Evolutionary conservation across 2,888 invertebrate species (phyloP).

Genomic region (Hypercompe scribonia): DNA sequence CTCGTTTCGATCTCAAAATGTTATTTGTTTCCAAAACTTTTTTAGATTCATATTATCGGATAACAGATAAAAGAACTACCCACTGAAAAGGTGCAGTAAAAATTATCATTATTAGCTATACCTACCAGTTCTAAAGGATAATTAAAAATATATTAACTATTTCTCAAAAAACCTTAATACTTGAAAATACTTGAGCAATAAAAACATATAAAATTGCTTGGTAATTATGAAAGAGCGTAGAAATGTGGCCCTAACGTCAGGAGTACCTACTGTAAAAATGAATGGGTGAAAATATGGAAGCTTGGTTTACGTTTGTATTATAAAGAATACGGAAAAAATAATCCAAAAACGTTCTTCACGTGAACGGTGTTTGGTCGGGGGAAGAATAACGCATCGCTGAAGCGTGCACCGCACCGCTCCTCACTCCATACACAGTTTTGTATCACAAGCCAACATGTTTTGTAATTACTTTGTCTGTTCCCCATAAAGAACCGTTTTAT

Average conservation of each 20-base stretch:
- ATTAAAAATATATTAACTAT: neutral
- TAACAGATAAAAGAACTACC: neutral
- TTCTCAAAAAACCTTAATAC: neutral
- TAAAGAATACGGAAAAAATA: neutral
- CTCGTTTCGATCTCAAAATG: neutral
- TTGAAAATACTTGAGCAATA: neutral
- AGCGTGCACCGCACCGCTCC: conserved; percentile 43
- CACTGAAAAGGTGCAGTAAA: neutral
- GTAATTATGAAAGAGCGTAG: neutral
- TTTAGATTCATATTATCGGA: neutral
- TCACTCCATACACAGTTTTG: conserved; percentile 12
- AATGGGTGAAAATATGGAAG: neutral
- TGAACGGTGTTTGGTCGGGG: conserved; percentile 67
- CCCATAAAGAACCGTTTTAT: conserved; percentile 20
- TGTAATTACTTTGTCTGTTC: conserved; percentile 27
- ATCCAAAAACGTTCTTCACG: neutral
- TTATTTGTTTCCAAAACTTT: neutral
- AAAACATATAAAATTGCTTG: neutral
- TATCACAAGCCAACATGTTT: conserved; percentile 20
- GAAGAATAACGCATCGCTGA: conserved; percentile 76
- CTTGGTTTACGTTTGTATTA: neutral
- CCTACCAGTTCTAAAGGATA: neutral
- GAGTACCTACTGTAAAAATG: neutral
- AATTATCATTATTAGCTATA: neutral
- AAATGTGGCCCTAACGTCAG: neutral